Evolutionary conservation across 2,888 invertebrate genomes (phyloP).

Genomic region (Xestia c-nigrum): DNA sequence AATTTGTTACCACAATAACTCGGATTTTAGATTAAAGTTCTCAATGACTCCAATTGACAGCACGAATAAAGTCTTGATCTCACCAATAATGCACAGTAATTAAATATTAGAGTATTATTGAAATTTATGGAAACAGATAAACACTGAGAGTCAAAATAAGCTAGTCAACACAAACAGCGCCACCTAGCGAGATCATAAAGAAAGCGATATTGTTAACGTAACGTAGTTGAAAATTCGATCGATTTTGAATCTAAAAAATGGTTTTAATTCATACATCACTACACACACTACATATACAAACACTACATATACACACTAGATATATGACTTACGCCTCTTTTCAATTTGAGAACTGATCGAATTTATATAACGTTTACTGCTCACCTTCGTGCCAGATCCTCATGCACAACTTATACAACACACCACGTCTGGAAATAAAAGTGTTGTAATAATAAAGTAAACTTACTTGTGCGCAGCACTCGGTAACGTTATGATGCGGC

Average conservation of each 20-base stretch:
- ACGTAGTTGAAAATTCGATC: neutral
- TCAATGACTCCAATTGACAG: too few species aligned
- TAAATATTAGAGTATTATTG: too few species aligned
- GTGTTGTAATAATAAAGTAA: neutral
- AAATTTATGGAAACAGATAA: too few species aligned
- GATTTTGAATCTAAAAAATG: neutral
- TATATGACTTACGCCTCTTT: neutral
- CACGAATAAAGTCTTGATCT: too few species aligned
- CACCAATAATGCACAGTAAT: too few species aligned
- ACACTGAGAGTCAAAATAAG: too few species aligned
- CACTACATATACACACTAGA: neutral
- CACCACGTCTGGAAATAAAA: neutral
- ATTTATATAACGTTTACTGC: neutral
- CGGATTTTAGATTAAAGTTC: too few species aligned
- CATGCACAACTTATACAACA: neutral
- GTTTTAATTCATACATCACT: neutral
- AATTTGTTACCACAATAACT: too few species aligned
- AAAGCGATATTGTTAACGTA: neutral
- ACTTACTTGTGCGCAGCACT: slow-evolving; percentile 92
- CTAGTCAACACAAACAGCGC: too few species aligned
- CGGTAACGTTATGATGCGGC: slow-evolving; percentile 93
- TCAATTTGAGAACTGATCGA: neutral
- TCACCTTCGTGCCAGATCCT: neutral
- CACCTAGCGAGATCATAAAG: too few species aligned
- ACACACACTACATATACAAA: neutral